Base-by-base conservation (phyloP, 2,113 vertebrate genomes). In the Leptobrachium leishanense region DNA sequence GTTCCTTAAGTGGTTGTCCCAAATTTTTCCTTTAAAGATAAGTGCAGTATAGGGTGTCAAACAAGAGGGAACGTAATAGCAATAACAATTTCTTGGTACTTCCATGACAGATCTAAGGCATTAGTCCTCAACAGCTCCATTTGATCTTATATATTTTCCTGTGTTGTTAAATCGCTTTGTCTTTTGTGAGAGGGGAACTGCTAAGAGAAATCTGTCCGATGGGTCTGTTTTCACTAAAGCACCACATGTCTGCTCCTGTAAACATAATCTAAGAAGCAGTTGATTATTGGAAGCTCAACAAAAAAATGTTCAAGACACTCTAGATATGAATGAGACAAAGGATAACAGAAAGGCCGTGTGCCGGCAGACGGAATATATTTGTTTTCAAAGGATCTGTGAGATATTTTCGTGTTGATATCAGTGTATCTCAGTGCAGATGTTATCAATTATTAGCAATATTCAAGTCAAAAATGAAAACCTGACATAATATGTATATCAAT, bases 361-460 rank as follows among this genome's bases (percentile, higher is more conserved):
- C 55, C 13, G 65, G 75, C 76, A 77, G 67, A 77, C 42, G 5
- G 42, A 71, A 70, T 77, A 50, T 77, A 77, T 77, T 77, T 77
- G 68, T 66, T 71, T 77, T 77, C 76, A 70, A 76, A 63, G 76
- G 68, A 40, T 70, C 68, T 57, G 43, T 43, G 43, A 70, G 75
- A 77, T 77, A 66, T 69, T 70, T 69, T 77, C 54, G 76, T 77
- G 67, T 63, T 71, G 67, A 70, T 62, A 11, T 69, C 8, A 43
- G 68, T 77, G n/a, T 62, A 67, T 31, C 68, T 11, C 54, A 5
- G 68, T 31, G 15, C 76, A 77, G 54, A 77, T 77, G 76, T 77
- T 71, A 77, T 70, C 55, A 69, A 77, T 69, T 70, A 77, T 70
- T 53, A 70, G 67, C 43, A 71, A 50, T 63, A 70, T 50, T 39